Evolutionary conservation across 2,888 invertebrate genomes (phyloP).

Genomic region (Epirrita christyi): DNA sequence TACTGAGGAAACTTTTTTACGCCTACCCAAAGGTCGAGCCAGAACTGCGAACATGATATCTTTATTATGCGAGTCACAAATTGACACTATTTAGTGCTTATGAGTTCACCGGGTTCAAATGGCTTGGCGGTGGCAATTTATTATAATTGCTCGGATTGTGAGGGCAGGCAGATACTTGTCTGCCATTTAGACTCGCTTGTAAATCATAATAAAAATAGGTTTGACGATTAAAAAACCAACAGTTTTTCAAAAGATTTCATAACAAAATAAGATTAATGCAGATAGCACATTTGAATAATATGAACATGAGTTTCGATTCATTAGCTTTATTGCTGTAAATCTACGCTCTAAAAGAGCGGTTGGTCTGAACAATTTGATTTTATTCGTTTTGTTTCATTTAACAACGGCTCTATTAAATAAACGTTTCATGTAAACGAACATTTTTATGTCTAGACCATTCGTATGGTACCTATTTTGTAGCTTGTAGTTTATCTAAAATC

Average conservation of each 20-base stretch:
- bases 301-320: constrained; percentile 12
- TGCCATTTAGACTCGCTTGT: constrained; percentile 42
- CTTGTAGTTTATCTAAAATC: constrained; percentile 2
- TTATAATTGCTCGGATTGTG: constrained; percentile 48
- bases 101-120: constrained; percentile 39
- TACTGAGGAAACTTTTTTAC: constrained; percentile 24
- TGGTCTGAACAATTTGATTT: constrained; percentile 15
- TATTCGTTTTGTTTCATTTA: constrained; percentile 13
- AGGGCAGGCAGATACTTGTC: constrained; percentile 44
- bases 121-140: constrained; percentile 37
- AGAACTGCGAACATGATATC: constrained; percentile 21
- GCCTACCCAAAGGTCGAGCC: constrained; percentile 24
- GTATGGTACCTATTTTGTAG: constrained; percentile 1
- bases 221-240: constrained; percentile 24
- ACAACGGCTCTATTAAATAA: constrained; percentile 13
- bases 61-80: constrained; percentile 33
- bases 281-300: constrained; percentile 21
- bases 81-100: constrained; percentile 40
- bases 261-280: constrained; percentile 16
- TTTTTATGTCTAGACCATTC: constrained; percentile 13
- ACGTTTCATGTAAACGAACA: constrained; percentile 11
- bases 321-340: constrained; percentile 21
- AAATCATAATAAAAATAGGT: constrained; percentile 46
- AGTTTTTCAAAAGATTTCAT: constrained; percentile 26
- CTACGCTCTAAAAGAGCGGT: background rate